These are phyloP conservation scores for Chitala chitala DNA, from an alignment of 2,113 vertebrate genomes.

Conservation along the genomic window DNA sequence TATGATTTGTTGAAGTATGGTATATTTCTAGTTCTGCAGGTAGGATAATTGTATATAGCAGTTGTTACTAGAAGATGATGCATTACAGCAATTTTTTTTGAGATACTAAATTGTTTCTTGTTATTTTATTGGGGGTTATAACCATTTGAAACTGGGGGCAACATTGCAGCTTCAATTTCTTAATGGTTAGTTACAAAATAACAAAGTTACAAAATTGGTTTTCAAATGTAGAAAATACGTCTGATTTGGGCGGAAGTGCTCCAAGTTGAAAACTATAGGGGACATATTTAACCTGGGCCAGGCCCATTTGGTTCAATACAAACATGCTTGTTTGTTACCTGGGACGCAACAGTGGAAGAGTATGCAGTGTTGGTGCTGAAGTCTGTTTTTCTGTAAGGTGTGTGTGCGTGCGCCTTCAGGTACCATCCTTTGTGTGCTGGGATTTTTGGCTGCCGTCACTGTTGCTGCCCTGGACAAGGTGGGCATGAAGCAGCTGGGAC, in stretches of 20 bases:
- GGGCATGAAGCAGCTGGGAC: slow-evolving; percentile 68
- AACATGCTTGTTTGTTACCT: too few species aligned
- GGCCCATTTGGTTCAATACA: too few species aligned
- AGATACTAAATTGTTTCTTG: background rate
- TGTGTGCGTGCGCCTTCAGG: slow-evolving; percentile 46
- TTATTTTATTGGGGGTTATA: too few species aligned
- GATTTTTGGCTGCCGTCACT: slow-evolving; percentile 60
- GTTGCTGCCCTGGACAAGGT: slow-evolving; percentile 67
- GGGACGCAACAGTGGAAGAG: too few species aligned
- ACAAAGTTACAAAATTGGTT: too few species aligned
- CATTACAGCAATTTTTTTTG: background rate
- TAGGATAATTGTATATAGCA: background rate
- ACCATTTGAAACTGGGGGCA: too few species aligned
- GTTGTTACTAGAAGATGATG: background rate
- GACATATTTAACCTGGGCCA: too few species aligned
- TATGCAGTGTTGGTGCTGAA: slow-evolving; percentile 46
- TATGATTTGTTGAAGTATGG: background rate
- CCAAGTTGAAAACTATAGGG: too few species aligned
- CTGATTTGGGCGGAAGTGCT: too few species aligned
- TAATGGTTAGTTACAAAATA: too few species aligned
- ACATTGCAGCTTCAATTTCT: too few species aligned
- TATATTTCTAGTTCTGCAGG: background rate
- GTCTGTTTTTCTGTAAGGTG: slow-evolving; percentile 4
- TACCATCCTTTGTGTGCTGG: slow-evolving; percentile 63
- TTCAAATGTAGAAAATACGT: too few species aligned